A percentile compares a stretch with the other conserved stretches of the same genome.
Evolutionary conservation across 2,888 invertebrate species (phyloP).

Genomic region (Ferrisia virgata): DNA sequence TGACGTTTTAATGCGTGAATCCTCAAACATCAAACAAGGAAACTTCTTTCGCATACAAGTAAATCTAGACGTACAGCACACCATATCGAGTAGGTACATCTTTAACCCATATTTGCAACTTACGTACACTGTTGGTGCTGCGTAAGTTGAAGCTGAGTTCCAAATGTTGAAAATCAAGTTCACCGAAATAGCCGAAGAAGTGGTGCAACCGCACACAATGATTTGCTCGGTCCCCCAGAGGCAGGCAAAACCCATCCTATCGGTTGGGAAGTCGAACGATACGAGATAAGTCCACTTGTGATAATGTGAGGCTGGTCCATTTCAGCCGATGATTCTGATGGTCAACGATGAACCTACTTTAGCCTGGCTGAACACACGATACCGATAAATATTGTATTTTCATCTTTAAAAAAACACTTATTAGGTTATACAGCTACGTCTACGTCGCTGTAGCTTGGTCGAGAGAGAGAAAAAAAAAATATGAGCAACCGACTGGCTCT

Average conservation of each 20-base stretch:
- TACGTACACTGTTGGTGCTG: neutral
- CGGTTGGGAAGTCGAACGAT: neutral
- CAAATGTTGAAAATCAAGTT: neutral
- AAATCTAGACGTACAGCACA: neutral
- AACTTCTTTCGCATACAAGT: neutral
- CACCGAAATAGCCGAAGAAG: neutral
- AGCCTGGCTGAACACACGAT: neutral
- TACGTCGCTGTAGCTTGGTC: too few species aligned
- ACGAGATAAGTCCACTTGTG: neutral
- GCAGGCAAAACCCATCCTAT: neutral
- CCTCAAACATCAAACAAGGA: too few species aligned
- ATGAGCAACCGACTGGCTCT: neutral
- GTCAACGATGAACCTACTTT: neutral
- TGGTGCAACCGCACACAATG: neutral
- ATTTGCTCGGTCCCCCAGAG: neutral
- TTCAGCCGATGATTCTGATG: too few species aligned
- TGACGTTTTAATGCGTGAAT: neutral
- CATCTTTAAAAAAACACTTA: neutral
- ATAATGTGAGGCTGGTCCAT: neutral
- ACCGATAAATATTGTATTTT: slow-evolving; percentile 1
- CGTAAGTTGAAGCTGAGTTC: neutral
- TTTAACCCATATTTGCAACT: neutral
- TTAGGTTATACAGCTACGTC: too few species aligned
- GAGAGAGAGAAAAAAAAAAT: too few species aligned
- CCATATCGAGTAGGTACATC: neutral